Conservation (phyloP, 1,140 invertebrate genomes). For the Luehdorfia chinensis region DNA sequence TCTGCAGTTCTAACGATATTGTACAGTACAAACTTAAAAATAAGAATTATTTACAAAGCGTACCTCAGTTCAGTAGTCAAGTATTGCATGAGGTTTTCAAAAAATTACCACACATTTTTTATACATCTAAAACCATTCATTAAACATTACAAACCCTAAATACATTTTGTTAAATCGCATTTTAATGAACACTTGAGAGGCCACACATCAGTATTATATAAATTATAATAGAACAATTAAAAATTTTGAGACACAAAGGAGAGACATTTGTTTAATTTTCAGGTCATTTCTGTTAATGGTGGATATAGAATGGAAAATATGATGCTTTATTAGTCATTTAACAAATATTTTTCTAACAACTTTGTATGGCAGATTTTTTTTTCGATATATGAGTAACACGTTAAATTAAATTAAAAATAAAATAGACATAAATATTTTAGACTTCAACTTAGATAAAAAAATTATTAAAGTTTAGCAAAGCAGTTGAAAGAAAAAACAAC, state of each 20-base stretch:
- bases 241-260: neutral
- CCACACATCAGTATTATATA: conserved; percentile 26
- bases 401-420: no score
- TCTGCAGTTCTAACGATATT: conserved; percentile 44
- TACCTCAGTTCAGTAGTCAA: conserved; percentile 41
- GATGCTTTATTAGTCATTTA: no score
- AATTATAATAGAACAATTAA: conserved; percentile 10
- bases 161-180: conserved; percentile 39
- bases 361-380: no score
- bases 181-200: conserved; percentile 64
- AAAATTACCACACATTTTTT: conserved; percentile 47
- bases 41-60: conserved; percentile 71
- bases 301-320: no score
- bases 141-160: conserved; percentile 46
- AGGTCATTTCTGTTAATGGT: no score
- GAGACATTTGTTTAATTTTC: no score
- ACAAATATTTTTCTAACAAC: no score
- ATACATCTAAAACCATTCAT: conserved; percentile 52
- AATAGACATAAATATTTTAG: no score
- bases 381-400: no score
- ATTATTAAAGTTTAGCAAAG: no score
- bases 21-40: conserved; percentile 70
- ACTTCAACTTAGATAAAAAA: no score
- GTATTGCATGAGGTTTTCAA: conserved; percentile 48
- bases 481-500: no score